Percentiles rank a stretch among this genome's conserved stretches.
Conservation (phyloP, 2,888 invertebrate species). For the Rhagonycha lutea region DNA sequence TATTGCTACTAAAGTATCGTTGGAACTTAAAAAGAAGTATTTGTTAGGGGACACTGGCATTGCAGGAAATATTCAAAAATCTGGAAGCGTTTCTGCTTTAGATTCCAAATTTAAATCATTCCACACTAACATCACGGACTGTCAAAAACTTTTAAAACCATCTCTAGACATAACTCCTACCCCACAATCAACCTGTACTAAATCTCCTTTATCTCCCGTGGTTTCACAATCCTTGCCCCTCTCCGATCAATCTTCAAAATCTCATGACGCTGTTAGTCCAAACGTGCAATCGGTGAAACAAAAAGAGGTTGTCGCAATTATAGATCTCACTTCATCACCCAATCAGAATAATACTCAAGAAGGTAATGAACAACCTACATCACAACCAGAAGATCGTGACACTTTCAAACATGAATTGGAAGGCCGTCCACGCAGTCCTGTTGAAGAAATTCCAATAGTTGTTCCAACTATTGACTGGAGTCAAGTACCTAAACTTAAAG, state of each 20-base stretch:
- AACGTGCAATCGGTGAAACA: slow-evolving; percentile 1
- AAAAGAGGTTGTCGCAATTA: slow-evolving; percentile 18
- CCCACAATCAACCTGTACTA: slow-evolving; percentile 51
- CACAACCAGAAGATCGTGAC: background rate
- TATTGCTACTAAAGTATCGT: slow-evolving; percentile 82
- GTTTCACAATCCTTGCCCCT: slow-evolving; percentile 23
- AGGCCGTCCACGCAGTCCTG: slow-evolving; percentile 64
- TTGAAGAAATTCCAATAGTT: slow-evolving; percentile 66
- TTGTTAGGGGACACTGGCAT: slow-evolving; percentile 72
- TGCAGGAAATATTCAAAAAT: slow-evolving; percentile 75
- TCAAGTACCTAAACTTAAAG: slow-evolving; percentile 26
- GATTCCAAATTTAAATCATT: slow-evolving; percentile 85
- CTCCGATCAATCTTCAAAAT: slow-evolving; percentile 11
- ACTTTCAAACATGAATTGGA: slow-evolving; percentile 50
- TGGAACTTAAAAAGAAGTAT: slow-evolving; percentile 85
- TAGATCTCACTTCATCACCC: slow-evolving; percentile 23
- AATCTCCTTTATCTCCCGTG: slow-evolving; percentile 52
- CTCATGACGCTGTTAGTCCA: slow-evolving; percentile 9
- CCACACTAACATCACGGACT: slow-evolving; percentile 83
- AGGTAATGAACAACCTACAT: background rate
- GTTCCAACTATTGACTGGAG: slow-evolving; percentile 67
- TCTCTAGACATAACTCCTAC: slow-evolving; percentile 70
- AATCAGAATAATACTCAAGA: slow-evolving; percentile 28
- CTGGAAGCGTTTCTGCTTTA: slow-evolving; percentile 81
- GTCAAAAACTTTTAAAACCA: slow-evolving; percentile 83